Percentiles rank a stretch among this genome's conserved stretches.
phyloP scores from a whole-genome alignment of 2,113 vertebrate genomes.

The Pseudois nayaur region DNA sequence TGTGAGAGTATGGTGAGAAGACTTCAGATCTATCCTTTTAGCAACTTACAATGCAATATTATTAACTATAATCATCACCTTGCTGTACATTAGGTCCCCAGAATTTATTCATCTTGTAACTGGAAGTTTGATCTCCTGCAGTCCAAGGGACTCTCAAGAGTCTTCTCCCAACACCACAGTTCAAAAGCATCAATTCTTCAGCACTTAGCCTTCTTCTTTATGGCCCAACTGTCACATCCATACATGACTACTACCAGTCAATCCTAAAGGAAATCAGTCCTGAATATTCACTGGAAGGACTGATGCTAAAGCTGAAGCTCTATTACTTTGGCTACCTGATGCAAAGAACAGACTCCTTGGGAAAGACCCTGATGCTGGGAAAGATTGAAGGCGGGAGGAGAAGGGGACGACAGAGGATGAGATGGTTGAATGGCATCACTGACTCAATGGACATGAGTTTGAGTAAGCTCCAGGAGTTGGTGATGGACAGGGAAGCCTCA shows the following conservation, averaged over 20 bases:
- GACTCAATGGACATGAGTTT: not conserved
- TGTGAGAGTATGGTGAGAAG: not conserved
- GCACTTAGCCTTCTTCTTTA: not conserved
- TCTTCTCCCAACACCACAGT: not conserved
- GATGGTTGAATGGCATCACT: not conserved
- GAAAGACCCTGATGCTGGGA: not conserved
- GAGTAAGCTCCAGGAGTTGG: not conserved
- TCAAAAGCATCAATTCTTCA: not conserved
- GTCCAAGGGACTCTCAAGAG: not conserved
- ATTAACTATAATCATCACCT: not conserved
- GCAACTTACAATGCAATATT: not conserved
- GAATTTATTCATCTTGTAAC: not conserved
- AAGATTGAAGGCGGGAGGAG: not conserved
- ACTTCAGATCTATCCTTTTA: not conserved
- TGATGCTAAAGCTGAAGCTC: not conserved
- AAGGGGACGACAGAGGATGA: not conserved
- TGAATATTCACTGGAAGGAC: not conserved
- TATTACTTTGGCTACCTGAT: not conserved
- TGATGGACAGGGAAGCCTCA: not conserved
- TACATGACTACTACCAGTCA: not conserved
- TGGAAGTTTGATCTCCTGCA: not conserved
- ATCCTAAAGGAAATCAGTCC: not conserved
- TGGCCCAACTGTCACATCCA: not conserved
- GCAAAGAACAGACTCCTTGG: not conserved
- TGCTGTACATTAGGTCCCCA: not conserved